Base-by-base conservation (phyloP, 2,113 vertebrate genomes). In the Morone chrysops region DNA sequence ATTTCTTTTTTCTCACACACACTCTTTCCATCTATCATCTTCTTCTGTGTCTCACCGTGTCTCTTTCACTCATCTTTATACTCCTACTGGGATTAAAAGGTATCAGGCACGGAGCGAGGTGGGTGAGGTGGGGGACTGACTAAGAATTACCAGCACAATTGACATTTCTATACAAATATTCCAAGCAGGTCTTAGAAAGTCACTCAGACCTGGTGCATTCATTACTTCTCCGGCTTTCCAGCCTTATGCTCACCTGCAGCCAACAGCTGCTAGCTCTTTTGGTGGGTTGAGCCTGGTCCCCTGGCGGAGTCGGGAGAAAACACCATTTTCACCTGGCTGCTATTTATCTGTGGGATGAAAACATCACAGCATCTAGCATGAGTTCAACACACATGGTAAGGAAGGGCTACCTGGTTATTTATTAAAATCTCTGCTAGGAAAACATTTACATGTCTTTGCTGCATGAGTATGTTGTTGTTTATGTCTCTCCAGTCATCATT, bases 261-360 rank as follows among this genome's bases (percentile, higher is more conserved):
- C 43, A 40, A 89, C 92, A 94, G 92, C 90, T 94, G 92, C 78
- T 65, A 14, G 56, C 74, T 85, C 76, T 80, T 90, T 91, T 75
- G 67, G 77, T 74, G 73, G 57, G 76, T 76, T 73, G 81, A 86
- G 89, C 82, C 60, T 11, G 16, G 70, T 88, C 90, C 94, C 83
- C 83, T 87, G 86, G 79, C 80, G 78, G 81, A 87, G 63, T 79
- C 43, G 14, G 62, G 67, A 85, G 78, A 86, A 86, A 87, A 85
- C 85, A 70, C 59, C 62, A 68, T 82, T 92, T 90, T 89, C 92
- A 87, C 84, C 90, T 89, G 90, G 57, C 77, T 87, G 81, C 73
- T 90, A 82, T 92, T 92, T 92, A 90, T 89, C 91, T 82, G 48
- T 56, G 63, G 78, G 90, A 87, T 90, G 83, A 91, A 90, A 94